These are phyloP conservation scores for Aphelenchoides bicaudatus DNA, from an alignment of 2,888 invertebrate species.

Conservation along the genomic window DNA sequence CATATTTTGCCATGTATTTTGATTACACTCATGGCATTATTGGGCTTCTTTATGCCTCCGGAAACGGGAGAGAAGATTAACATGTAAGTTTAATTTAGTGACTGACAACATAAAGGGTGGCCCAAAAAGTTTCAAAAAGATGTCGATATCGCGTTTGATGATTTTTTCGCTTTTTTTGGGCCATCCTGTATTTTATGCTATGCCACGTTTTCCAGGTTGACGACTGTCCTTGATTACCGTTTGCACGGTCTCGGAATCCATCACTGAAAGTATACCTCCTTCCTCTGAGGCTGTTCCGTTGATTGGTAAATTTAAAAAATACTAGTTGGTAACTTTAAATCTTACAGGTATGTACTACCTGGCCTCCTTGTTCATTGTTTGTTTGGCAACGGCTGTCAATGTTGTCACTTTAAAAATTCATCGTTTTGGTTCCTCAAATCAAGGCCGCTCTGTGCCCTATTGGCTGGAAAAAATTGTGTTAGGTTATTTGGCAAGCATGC, in stretches of 20 bases:
- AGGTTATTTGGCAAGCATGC: conserved; percentile 53
- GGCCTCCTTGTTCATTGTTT: conserved; percentile 66
- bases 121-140: neutral
- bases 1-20: conserved; percentile 65
- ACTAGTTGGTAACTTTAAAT: neutral
- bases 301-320: conserved; percentile 52
- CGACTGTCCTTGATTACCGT: conserved; percentile 19
- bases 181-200: too few species aligned
- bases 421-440: conserved; percentile 55
- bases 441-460: conserved; percentile 37
- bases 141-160: too few species aligned
- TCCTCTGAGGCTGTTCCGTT: conserved; percentile 67
- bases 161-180: too few species aligned
- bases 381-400: conserved; percentile 67
- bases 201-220: neutral
- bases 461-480: conserved; percentile 45
- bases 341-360: conserved; percentile 66
- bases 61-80: conserved; percentile 65
- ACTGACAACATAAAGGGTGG: too few species aligned
- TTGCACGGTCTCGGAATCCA: conserved; percentile 50
- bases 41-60: conserved; percentile 67
- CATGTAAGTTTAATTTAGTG: conserved; percentile 65
- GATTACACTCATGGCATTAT: conserved; percentile 66
- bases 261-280: conserved; percentile 67
- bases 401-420: conserved; percentile 81